Percentiles rank a stretch among this genome's conserved stretches.
These are phyloP conservation scores for Dipodomys ordii DNA, from an alignment of 2,113 vertebrate species.

Conservation along the genomic window DNA sequence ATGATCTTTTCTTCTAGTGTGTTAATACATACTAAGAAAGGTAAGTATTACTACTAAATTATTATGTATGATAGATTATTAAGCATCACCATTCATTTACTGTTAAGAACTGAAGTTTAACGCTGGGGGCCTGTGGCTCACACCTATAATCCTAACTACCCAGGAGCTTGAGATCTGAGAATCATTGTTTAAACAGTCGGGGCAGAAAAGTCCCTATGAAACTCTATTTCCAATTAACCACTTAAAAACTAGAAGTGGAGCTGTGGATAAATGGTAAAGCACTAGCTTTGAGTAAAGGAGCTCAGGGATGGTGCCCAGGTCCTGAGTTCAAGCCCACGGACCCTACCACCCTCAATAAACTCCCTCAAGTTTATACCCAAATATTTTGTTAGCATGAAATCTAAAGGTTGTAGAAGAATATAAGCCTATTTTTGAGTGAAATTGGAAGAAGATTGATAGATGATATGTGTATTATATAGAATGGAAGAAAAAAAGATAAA, in stretches of 20 bases:
- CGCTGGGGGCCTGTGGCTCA: too few relatives aligned
- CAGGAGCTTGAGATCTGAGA: too few relatives aligned
- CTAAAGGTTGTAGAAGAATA: background rate
- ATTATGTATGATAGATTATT: background rate
- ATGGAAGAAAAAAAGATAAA: background rate
- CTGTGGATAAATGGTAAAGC: too few relatives aligned
- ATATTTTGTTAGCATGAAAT: background rate
- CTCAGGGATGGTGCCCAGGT: too few relatives aligned
- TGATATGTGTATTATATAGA: background rate
- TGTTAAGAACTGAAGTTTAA: background rate
- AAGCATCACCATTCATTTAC: background rate
- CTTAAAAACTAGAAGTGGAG: too few relatives aligned
- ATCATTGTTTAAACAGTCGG: too few relatives aligned
- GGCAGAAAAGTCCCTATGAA: too few relatives aligned
- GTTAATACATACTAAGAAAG: background rate
- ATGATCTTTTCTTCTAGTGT: background rate
- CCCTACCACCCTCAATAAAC: too few relatives aligned
- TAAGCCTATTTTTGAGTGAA: background rate
- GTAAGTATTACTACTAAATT: background rate
- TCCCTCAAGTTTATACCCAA: background rate
- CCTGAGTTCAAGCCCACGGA: too few relatives aligned
- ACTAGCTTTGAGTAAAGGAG: too few relatives aligned
- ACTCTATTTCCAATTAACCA: too few relatives aligned
- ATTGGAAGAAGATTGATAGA: fast-evolving
- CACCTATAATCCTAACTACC: too few relatives aligned